Evolutionary conservation across 2,888 invertebrate genomes (phyloP).

Genomic region (Stratiomys singularior): DNA sequence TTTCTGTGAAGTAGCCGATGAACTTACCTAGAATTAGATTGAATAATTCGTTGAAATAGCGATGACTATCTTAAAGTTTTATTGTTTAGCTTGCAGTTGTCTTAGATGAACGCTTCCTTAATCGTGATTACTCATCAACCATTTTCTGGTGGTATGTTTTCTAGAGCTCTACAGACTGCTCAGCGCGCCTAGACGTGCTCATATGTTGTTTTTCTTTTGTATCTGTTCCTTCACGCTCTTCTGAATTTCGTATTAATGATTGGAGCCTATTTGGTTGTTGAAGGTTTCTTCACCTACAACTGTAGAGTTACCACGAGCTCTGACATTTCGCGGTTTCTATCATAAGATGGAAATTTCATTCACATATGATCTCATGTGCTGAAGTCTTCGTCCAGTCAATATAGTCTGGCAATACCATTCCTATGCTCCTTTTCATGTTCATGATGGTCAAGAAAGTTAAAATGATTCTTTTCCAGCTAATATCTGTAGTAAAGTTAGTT

Average conservation of each 20-base stretch:
- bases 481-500: background rate
- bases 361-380: no score
- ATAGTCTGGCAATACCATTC: background rate
- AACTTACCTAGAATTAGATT: conserved; percentile 12
- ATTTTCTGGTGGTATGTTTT: background rate
- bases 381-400: no score
- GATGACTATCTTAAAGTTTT: conserved; percentile 12
- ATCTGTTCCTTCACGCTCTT: conserved; percentile 24
- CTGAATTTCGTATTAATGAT: conserved; percentile 8
- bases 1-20: no score
- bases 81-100: conserved; percentile 22
- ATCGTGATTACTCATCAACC: conserved; percentile 4
- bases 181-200: background rate
- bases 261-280: background rate
- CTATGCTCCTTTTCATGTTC: background rate
- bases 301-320: no score
- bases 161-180: background rate
- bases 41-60: background rate
- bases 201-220: background rate
- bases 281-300: no score
- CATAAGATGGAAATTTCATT: no score
- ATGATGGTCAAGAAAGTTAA: conserved; percentile 27
- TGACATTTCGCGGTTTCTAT: no score
- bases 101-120: conserved; percentile 37
- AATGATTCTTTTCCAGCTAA: conserved; percentile 3